Conservation (phyloP, 23 tunicate species). For the Trididemnum miniatum region DNA sequence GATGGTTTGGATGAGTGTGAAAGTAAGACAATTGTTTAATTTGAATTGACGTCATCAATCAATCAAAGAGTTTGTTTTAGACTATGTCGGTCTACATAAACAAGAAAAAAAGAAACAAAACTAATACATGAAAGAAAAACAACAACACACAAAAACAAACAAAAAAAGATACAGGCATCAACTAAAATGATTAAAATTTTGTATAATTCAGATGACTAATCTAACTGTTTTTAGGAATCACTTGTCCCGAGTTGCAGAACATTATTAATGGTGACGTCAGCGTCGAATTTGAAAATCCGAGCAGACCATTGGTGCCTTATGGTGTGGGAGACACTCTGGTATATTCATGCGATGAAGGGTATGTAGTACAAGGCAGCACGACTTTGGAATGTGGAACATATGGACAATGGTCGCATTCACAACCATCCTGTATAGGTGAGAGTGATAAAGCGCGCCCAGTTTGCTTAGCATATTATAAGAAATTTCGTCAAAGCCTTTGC, state of each 20-base stretch:
- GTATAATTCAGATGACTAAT: too few species aligned
- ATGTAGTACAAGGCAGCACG: constrained; percentile 5
- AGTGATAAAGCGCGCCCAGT: too few species aligned
- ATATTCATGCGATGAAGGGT: constrained; percentile 40
- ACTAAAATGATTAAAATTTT: too few species aligned
- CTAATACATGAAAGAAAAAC: too few species aligned
- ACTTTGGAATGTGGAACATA: constrained; percentile 17
- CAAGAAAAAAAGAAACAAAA: too few species aligned
- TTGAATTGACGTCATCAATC: too few species aligned
- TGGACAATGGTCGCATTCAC: constrained; percentile 48
- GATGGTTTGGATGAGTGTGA: constrained; percentile 32
- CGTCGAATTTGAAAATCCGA: not conserved
- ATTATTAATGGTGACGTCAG: not conserved
- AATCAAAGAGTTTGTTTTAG: too few species aligned
- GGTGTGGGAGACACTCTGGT: constrained; percentile 24
- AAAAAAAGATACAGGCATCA: too few species aligned
- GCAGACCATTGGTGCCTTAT: not conserved
- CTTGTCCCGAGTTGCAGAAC: constrained; percentile 2
- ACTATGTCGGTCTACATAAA: too few species aligned
- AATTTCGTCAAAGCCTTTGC: too few species aligned
- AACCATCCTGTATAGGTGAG: constrained; percentile 49
- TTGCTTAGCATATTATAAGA: too few species aligned
- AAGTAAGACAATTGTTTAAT: not conserved
- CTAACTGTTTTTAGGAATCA: constrained; percentile 19
- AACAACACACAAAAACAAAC: too few species aligned